Percentiles rank a stretch among this genome's conserved stretches.
Conservation (phyloP, 1,140 invertebrate species). For the Drosophila elegans region DNA sequence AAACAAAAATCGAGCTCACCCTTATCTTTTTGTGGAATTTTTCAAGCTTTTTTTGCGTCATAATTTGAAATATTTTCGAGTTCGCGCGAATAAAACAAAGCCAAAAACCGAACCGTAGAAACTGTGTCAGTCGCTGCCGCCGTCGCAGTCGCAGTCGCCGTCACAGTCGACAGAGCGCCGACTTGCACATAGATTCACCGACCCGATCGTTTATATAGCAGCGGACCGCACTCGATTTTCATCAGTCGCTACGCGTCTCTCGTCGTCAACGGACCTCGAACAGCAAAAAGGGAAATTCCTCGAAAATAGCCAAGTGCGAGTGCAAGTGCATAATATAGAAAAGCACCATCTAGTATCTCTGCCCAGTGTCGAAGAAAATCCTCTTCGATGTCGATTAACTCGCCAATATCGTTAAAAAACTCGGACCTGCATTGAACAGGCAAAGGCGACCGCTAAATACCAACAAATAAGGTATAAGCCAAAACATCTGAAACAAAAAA, state of each 20-base stretch:
- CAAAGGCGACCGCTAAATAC: slow-evolving; percentile 51
- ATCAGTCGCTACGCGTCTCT: slow-evolving; percentile 58
- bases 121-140: slow-evolving; percentile 50
- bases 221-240: slow-evolving; percentile 11
- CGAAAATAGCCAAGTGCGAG: slow-evolving; percentile 59
- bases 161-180: slow-evolving; percentile 6
- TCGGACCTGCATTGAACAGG: slow-evolving; percentile 84
- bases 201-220: slow-evolving; percentile 34
- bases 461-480: slow-evolving; percentile 8
- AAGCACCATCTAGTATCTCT: slow-evolving; percentile 14
- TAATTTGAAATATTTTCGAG: slow-evolving; percentile 61
- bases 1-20: slow-evolving; percentile 58
- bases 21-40: slow-evolving; percentile 61
- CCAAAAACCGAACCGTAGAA: slow-evolving; percentile 32
- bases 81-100: slow-evolving; percentile 19
- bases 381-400: slow-evolving; percentile 84
- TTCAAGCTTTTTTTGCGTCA: slow-evolving; percentile 78
- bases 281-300: slow-evolving; percentile 9
- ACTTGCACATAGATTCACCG: background rate
- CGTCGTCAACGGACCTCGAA: slow-evolving; percentile 16
- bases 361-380: slow-evolving; percentile 58
- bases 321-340: slow-evolving; percentile 54
- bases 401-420: slow-evolving; percentile 81
- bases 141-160: background rate
- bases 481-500: slow-evolving; percentile 2